Evolutionary conservation across 2,797 vertebrate genomes (phyloP), one percentile per base, ranked within the genome.

Genomic region (Pipistrellus pipistrellus): DNA sequence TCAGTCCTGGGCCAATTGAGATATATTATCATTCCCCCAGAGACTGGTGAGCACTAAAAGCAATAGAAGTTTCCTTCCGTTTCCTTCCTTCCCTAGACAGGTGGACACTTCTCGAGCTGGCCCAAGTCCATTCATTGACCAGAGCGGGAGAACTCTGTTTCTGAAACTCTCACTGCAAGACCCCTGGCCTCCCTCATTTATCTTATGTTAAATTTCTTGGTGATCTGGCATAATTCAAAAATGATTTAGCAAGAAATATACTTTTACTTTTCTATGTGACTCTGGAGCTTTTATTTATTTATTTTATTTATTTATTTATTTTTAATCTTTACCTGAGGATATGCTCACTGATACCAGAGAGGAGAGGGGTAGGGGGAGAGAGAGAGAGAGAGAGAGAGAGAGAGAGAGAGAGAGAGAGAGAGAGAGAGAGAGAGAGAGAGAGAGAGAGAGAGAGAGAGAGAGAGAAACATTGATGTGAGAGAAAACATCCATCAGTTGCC

Each of bases 221-320:
- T 91, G 38, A 95, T 93, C 88, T 73, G 68, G 17, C 71, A 64
- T 78, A 82, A 41, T 89, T 85, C 35, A 38, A 78, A 80, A 83
- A 76, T 81, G 88, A 83, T 80, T 73, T 82, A 73, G 85, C 64
- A 48, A 87, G 85, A 93, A 92, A 51, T 62, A 25, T 2, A 15
- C 48, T 78, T 81, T 27, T 53, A 14, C 71, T 86, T 80, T 84
- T 68, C 85, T 82, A 0, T 38, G 55, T 6, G 35, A 62, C 23
- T 46, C 76, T 69, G 25, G 72, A 72, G 32, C 32, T 11, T 80
- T 77, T 64, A 35, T 35, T 46, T 14, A 27, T 62, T 57, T 59
- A 30, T 62, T 62, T 57, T 59, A 30, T 62, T 62, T 15, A 35
- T 27, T 46, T 14, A 27, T 62, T 57, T 59, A 30, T 62, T 62